Evolutionary conservation across 2,888 invertebrate genomes (phyloP), one percentile per base, ranked within the genome.

Genomic region (Zaprionus bogoriensis): DNA sequence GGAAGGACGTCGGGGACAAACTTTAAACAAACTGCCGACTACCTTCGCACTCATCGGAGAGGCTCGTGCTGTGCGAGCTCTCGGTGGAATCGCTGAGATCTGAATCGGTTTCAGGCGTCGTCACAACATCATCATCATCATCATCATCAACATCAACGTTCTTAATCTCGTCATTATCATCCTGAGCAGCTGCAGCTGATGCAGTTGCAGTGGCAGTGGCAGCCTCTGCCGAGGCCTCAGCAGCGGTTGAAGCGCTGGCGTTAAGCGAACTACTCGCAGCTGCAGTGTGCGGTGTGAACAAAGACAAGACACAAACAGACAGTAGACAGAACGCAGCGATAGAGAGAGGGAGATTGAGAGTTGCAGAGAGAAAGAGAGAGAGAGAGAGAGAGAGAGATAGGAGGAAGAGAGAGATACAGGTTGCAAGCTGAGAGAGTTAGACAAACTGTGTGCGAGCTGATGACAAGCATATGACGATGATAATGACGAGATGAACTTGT

Each of bases 91-190:
- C 91, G 75, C 90, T 90, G 65, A 89, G 90, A 92, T 92, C 89
- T 91, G 93, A 92, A 82, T 93, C 92, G 72, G 92, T 92, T 87
- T 92, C 92, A 71, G 58, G 25, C 42, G 57, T 17, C 14, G 50
- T 90, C 89, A 89, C 54, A 66, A 44, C 44, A 65, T 50, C 57
- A 61, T 46, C 41, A 61, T 46, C 73, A 77, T 42, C 55, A 67
- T 39, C 55, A 60, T 50, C 55, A 68, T 55, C 64, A 67, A 47
- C 55, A 30, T 60, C 45, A 23, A 23, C 23, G 6, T 23, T 6
- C 3, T 23, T 6, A 66, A 51, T 47, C 57, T 42, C 55, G 55
- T 45, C 42, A 47, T 39, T 14, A 14, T 51, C 50, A 28, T 57
- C 66, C 42, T 48, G 44, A 28, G 27, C 28, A 55, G 42, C 53